phyloP scores from a whole-genome alignment of 2,888 invertebrate genomes.

The Acleris cristana region DNA sequence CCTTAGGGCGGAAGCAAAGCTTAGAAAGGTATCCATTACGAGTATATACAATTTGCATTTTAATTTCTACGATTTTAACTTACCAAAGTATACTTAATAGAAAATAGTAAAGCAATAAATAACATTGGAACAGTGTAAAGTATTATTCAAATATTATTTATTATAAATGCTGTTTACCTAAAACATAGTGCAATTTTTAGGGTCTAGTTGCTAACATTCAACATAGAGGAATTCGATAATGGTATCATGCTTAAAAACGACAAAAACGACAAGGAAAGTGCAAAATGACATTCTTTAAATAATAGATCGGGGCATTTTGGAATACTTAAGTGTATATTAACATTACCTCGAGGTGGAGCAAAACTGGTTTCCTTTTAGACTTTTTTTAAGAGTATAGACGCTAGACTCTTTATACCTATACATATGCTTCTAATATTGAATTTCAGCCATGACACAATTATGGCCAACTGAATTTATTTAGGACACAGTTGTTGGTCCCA shows the following conservation, averaged over 20 bases:
- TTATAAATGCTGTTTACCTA: slow-evolving; percentile 5
- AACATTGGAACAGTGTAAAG: background rate
- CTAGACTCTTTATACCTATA: too few species aligned
- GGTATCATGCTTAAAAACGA: slow-evolving; percentile 54
- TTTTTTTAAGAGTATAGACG: too few species aligned
- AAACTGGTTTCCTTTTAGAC: background rate
- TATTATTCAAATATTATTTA: background rate
- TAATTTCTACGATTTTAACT: background rate
- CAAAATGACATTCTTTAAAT: slow-evolving; percentile 36
- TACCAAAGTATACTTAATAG: background rate
- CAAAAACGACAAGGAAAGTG: slow-evolving; percentile 41
- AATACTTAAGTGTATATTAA: slow-evolving; percentile 1
- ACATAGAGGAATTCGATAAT: slow-evolving; percentile 47
- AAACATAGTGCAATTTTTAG: slow-evolving; percentile 45
- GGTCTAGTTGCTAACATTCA: slow-evolving; percentile 53
- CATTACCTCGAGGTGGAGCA: slow-evolving; percentile 3
- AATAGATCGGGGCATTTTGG: slow-evolving; percentile 12
- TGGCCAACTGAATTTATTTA: too few species aligned
- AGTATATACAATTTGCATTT: slow-evolving; percentile 7
- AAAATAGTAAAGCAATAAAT: background rate
- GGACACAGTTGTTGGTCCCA: too few species aligned
- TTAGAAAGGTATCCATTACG: slow-evolving; percentile 40
- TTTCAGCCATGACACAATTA: too few species aligned
- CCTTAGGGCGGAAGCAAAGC: slow-evolving; percentile 49
- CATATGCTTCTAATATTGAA: too few species aligned